Base-by-base conservation (phyloP, 2,797 vertebrate genomes). In the Gila robusta region DNA sequence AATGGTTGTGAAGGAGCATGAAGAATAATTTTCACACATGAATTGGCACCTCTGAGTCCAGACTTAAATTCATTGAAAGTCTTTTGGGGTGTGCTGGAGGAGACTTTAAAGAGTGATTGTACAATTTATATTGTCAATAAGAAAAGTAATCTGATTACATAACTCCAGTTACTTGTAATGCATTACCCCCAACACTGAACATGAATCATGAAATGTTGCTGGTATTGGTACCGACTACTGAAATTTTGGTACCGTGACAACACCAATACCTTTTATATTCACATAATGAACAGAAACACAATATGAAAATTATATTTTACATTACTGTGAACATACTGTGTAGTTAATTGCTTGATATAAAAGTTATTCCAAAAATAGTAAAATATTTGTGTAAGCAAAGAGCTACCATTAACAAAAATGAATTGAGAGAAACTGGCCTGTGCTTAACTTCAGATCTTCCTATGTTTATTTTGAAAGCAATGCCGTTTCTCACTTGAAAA, bases 401-500 rank as follows among this genome's bases (percentile, higher is more conserved):
- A 62, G 23, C 56, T 62, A 9, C 16, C 1, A 6, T 49, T 11
- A 21, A 32, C 4, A 52, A 52, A 74, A 32, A 32, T 0, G 5
- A 49, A 28, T 5, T 73, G 14, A 17, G 41, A 9, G 4, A 73
- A 14, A 71, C 23, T 49, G 6, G 14, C 14, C 47, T 10, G 2
- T 17, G 39, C 44, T 23, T 76, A 54, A 14, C 47, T 35, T 76
- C 21, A 62, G 3, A 28, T 64, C 23, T 9, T 35, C 41, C 7
- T 11, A 8, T 35, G 28, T 19, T 35, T 83, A 56, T 83, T 73
- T n/a, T 77, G 5, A 70, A 80, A 44, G 80, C 64, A 56, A 64
- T 69, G 49, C 69, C 52, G 23, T 86, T 71, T 86, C 64, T 87
- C 41, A 11, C 6, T 81, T 73, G 79, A 78, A 69, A 81, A 71